A percentile compares a stretch with the other conserved stretches of the same genome.
Conservation (phyloP, 1,140 invertebrate genomes). For the Brachionus calyciflorus region DNA sequence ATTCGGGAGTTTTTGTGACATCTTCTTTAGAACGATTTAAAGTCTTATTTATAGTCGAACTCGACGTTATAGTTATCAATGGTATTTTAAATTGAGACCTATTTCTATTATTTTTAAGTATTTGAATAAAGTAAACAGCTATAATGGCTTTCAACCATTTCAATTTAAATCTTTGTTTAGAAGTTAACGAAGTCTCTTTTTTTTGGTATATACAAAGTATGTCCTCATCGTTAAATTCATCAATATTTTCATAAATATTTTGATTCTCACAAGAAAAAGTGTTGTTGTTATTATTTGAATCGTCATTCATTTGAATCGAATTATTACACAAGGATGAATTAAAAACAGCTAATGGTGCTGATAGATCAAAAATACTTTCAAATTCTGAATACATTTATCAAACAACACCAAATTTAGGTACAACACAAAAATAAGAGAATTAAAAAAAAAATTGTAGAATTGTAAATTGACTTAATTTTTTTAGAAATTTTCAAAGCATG, state of each 20-base stretch:
- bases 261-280: neutral
- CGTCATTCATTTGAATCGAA: neutral
- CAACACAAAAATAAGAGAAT: no score
- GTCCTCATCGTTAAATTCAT: slow-evolving; percentile 16
- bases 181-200: neutral
- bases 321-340: slow-evolving; percentile 2
- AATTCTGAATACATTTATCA: slow-evolving; percentile 9
- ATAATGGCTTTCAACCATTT: slow-evolving; percentile 18
- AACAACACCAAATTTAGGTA: no score
- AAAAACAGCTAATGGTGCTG: slow-evolving; percentile 30
- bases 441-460: no score
- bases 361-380: slow-evolving; percentile 8
- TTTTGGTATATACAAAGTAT: slow-evolving; percentile 10
- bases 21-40: neutral
- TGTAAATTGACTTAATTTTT: no score
- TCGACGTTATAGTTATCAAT: neutral
- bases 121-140: neutral
- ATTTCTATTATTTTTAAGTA: neutral
- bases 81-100: neutral
- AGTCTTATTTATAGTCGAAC: neutral
- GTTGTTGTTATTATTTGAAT: slow-evolving; percentile 42
- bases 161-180: neutral
- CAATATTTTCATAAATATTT: neutral
- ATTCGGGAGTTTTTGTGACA: neutral
- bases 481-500: no score